A percentile compares a stretch with the other conserved stretches of the same genome.
Conservation (phyloP, 2,888 invertebrate species). For the Tortricodes alternella region DNA sequence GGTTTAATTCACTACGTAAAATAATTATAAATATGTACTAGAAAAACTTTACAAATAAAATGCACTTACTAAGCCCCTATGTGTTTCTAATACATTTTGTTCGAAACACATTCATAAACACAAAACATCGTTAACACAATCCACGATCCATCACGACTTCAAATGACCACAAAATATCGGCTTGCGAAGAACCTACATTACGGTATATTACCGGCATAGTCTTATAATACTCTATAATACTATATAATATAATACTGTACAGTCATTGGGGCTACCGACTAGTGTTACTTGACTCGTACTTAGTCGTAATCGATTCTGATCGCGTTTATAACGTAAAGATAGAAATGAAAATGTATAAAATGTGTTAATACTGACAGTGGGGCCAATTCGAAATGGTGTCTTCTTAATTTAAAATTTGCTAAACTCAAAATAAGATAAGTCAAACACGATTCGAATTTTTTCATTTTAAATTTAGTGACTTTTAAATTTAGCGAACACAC, state of each 20-base stretch:
- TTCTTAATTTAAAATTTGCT: no score
- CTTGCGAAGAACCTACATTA: slow-evolving; percentile 50
- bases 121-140: slow-evolving; percentile 11
- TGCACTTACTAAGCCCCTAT: no score
- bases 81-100: no score
- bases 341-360: not conserved
- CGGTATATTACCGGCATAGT: slow-evolving; percentile 38
- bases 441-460: no score
- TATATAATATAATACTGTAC: slow-evolving; percentile 17
- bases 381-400: no score
- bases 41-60: no score
- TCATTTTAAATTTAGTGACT: no score
- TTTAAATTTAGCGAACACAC: no score
- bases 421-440: no score
- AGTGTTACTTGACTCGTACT: slow-evolving; percentile 23
- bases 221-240: slow-evolving; percentile 22
- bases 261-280: slow-evolving; percentile 25
- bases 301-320: slow-evolving; percentile 27
- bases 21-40: no score
- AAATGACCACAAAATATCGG: slow-evolving; percentile 62
- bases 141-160: slow-evolving; percentile 41
- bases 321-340: slow-evolving; percentile 24
- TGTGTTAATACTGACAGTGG: not conserved
- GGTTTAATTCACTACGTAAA: no score
- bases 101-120: no score